Conservation (phyloP, 2,888 invertebrate species). For the Pterostichus niger region DNA sequence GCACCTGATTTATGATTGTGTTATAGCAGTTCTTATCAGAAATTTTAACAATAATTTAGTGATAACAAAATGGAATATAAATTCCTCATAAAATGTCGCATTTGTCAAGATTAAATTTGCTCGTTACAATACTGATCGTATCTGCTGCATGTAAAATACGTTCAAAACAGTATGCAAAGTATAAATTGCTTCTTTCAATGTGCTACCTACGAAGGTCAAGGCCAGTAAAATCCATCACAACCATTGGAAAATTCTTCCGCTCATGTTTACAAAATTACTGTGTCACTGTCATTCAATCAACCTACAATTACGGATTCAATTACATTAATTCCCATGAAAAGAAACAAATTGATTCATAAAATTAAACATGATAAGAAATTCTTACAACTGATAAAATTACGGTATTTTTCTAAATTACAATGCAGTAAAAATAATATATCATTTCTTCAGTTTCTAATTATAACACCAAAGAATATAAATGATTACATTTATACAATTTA, state of each 20-base stretch:
- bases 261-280: constrained; percentile 25
- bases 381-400: constrained; percentile 9
- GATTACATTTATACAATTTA: constrained; percentile 17
- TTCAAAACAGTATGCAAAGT: constrained; percentile 33
- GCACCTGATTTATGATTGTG: constrained; percentile 45
- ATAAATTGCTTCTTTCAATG: constrained; percentile 44
- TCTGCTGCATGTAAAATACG: constrained; percentile 33
- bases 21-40: constrained; percentile 39
- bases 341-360: constrained; percentile 11
- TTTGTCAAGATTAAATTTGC: constrained; percentile 5
- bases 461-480: too few relatives aligned
- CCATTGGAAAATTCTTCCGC: constrained; percentile 38
- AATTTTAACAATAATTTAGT: constrained; percentile 41
- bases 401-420: background rate
- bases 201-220: constrained; percentile 48
- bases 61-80: constrained; percentile 43
- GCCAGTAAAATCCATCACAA: constrained; percentile 27
- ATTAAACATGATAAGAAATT: constrained; percentile 23
- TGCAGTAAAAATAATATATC: too few relatives aligned
- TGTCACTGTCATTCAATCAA: constrained; percentile 28
- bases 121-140: background rate
- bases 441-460: too few relatives aligned
- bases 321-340: constrained; percentile 18
- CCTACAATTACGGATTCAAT: constrained; percentile 30
- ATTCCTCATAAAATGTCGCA: constrained; percentile 23